phyloP scores from a whole-genome alignment of 2,888 invertebrate genomes.

The Seira sanloemensis region DNA sequence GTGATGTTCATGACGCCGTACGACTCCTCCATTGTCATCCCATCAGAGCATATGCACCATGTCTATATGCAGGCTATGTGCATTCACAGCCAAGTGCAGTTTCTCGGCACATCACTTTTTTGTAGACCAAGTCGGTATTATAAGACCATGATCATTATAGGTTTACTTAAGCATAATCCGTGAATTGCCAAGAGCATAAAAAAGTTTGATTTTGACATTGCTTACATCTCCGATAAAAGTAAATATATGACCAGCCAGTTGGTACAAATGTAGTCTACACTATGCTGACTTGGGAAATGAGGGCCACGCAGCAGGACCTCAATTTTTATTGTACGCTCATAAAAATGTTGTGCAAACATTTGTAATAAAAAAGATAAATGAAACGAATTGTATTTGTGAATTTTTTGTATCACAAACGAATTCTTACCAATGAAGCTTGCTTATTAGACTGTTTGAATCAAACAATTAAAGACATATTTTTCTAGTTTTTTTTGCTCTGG shows the following conservation, averaged over 20 bases:
- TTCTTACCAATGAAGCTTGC: too few relatives aligned
- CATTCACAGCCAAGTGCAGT: not conserved
- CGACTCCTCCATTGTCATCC: not conserved
- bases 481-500: too few relatives aligned
- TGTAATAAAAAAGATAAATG: too few relatives aligned
- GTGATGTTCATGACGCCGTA: not conserved
- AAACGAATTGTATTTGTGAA: too few relatives aligned
- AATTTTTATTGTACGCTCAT: slow-evolving; percentile 46
- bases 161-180: not conserved
- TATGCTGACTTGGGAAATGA: slow-evolving; percentile 52
- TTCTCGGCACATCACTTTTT: not conserved
- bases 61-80: not conserved
- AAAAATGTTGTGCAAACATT: slow-evolving; percentile 44
- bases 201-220: slow-evolving; percentile 55
- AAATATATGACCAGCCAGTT: slow-evolving; percentile 49
- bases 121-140: not conserved
- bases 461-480: too few relatives aligned
- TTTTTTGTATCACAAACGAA: too few relatives aligned
- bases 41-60: not conserved
- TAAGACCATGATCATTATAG: not conserved
- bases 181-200: slow-evolving; percentile 44
- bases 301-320: slow-evolving; percentile 53
- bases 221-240: slow-evolving; percentile 51
- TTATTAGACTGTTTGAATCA: too few relatives aligned
- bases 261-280: slow-evolving; percentile 18